Evolutionary conservation across 2,797 vertebrate species (phyloP).

Genomic region (Ctenopoma kingsleyae): DNA sequence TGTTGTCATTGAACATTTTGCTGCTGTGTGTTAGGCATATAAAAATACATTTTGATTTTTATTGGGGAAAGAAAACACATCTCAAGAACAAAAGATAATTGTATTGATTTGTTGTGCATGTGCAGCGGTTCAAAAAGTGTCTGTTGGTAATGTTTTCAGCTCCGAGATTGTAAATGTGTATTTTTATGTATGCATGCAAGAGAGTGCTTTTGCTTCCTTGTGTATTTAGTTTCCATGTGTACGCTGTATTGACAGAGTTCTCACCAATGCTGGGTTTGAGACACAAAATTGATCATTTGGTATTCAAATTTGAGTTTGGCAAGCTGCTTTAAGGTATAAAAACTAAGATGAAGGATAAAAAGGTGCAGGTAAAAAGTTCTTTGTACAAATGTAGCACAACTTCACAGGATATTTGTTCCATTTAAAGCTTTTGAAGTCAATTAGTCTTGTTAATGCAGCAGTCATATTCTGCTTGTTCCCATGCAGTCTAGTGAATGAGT

Average conservation of each 20-base stretch:
- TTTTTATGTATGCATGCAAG: slow-evolving; percentile 26
- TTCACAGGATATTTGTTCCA: neutral
- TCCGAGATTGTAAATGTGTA: slow-evolving; percentile 35
- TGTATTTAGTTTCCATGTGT: slow-evolving; percentile 22
- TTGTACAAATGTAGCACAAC: neutral
- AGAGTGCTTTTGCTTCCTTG: slow-evolving; percentile 26
- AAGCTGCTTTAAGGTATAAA: slow-evolving; percentile 38
- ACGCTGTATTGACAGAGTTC: slow-evolving; percentile 46
- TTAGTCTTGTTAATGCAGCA: slow-evolving; percentile 7
- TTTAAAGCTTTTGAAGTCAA: slow-evolving; percentile 5
- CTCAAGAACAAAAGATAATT: slow-evolving; percentile 80
- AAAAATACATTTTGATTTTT: slow-evolving; percentile 81
- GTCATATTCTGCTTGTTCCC: neutral
- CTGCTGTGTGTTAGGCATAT: slow-evolving; percentile 66
- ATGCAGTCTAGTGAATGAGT: slow-evolving; percentile 7
- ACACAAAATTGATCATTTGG: slow-evolving; percentile 46
- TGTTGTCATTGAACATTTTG: slow-evolving; percentile 82
- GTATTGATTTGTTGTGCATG: slow-evolving; percentile 79
- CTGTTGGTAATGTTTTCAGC: slow-evolving; percentile 64
- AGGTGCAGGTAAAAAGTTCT: slow-evolving; percentile 9
- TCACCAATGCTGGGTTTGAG: slow-evolving; percentile 12
- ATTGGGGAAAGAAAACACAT: slow-evolving; percentile 66
- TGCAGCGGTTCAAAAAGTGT: slow-evolving; percentile 58
- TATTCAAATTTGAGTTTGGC: slow-evolving; percentile 51
- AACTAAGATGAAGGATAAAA: slow-evolving; percentile 28